These are phyloP conservation scores for Strongylocentrotus purpuratus DNA, from an alignment of 35 echinoderm and acorn worm species.

Conservation along the genomic window DNA sequence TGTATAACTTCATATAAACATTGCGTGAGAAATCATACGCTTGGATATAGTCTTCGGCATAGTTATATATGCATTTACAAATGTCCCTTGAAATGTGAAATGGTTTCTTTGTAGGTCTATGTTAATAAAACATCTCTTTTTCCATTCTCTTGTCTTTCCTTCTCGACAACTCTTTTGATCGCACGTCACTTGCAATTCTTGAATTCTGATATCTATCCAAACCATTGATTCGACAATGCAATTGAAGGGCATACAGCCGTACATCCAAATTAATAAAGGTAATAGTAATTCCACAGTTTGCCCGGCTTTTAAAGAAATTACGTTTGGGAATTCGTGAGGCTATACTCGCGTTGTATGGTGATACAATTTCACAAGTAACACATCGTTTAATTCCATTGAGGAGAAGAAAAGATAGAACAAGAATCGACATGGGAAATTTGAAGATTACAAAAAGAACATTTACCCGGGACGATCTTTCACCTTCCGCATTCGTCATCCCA, in stretches of 20 bases:
- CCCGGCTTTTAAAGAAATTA: neutral
- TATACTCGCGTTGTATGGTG: neutral
- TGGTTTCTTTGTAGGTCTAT: too few relatives aligned
- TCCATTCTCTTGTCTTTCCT: too few relatives aligned
- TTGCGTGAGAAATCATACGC: too few relatives aligned
- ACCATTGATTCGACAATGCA: neutral
- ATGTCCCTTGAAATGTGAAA: too few relatives aligned
- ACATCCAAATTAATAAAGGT: neutral
- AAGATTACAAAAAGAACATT: neutral
- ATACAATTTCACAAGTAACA: neutral
- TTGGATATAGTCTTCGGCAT: too few relatives aligned
- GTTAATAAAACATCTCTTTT: too few relatives aligned
- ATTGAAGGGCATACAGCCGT: neutral
- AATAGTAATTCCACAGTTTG: neutral
- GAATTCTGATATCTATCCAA: neutral
- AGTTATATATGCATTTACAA: too few relatives aligned
- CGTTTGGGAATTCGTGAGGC: neutral
- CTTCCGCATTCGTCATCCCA: neutral
- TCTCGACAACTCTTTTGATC: neutral
- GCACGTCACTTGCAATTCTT: neutral
- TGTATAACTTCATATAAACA: too few relatives aligned
- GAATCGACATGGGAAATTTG: neutral
- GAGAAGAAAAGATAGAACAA: neutral
- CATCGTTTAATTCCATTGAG: neutral
- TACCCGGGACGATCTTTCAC: neutral